Evolutionary conservation across 2,113 vertebrate species (phyloP).

Genomic region (Numida meleagris): DNA sequence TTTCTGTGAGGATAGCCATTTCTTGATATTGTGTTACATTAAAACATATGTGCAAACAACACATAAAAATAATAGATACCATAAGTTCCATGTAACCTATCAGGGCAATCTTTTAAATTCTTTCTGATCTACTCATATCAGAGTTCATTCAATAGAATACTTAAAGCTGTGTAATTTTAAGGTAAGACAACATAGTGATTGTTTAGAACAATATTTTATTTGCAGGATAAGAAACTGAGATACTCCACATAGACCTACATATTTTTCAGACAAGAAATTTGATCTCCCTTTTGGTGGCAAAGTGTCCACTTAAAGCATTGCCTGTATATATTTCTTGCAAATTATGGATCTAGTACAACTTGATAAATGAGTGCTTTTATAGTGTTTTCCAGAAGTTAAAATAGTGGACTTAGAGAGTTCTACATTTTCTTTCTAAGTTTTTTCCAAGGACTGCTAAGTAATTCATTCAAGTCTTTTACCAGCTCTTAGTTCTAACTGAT

Average conservation of each 20-base stretch:
- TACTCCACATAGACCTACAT: not conserved
- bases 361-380: not conserved
- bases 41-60: not conserved
- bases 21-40: not conserved
- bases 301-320: not conserved
- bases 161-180: not conserved
- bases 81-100: not conserved
- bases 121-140: not conserved
- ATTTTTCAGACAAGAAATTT: not conserved
- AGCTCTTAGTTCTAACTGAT: constrained; percentile 27
- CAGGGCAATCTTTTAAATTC: not conserved
- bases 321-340: not conserved
- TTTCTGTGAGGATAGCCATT: not conserved
- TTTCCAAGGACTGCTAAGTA: not conserved
- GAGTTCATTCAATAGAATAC: not conserved
- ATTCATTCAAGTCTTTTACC: constrained; percentile 6
- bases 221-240: not conserved
- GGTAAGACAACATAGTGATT: not conserved
- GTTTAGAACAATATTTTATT: not conserved
- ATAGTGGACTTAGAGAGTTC: not conserved
- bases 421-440: not conserved
- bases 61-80: not conserved
- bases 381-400: not conserved
- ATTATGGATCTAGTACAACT: not conserved
- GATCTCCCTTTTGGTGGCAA: not conserved